These are phyloP conservation scores for Agonopterix subpropinquella DNA, from an alignment of 2,888 invertebrate genomes.

Conservation along the genomic window DNA sequence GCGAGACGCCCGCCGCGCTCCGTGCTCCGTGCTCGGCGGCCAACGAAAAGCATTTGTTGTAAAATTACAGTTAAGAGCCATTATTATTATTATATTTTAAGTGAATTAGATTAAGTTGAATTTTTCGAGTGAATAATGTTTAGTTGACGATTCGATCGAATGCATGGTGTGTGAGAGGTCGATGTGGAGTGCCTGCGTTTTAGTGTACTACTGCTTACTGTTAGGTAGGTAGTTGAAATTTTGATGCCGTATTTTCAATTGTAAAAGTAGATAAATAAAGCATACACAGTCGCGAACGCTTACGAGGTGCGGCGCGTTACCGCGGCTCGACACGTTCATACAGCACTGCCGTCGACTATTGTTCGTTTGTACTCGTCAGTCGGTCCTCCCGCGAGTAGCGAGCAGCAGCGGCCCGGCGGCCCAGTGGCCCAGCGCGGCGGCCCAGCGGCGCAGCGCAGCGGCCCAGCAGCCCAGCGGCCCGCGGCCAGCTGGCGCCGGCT, in stretches of 20 bases:
- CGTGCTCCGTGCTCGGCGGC: slow-evolving; percentile 61
- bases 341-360: slow-evolving; percentile 33
- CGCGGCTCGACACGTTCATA: slow-evolving; percentile 15
- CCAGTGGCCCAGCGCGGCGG: slow-evolving; percentile 1
- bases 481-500: slow-evolving; percentile 14
- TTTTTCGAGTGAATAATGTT: slow-evolving; percentile 71
- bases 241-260: slow-evolving; percentile 71
- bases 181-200: slow-evolving; percentile 71
- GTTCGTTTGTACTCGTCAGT: slow-evolving; percentile 12
- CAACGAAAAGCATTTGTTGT: slow-evolving; percentile 74
- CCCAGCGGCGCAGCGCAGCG: neutral
- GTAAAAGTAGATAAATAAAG: slow-evolving; percentile 65
- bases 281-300: slow-evolving; percentile 64
- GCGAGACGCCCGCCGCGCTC: slow-evolving; percentile 48
- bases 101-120: slow-evolving; percentile 72
- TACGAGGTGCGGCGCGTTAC: slow-evolving; percentile 26
- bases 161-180: slow-evolving; percentile 70
- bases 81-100: slow-evolving; percentile 72
- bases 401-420: neutral
- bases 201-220: slow-evolving; percentile 74
- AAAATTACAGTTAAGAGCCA: slow-evolving; percentile 72
- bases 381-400: slow-evolving; percentile 2
- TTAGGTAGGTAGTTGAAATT: slow-evolving; percentile 76
- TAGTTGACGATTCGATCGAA: slow-evolving; percentile 68
- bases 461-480: slow-evolving; percentile 5